Conservation (phyloP, 1,140 invertebrate genomes). For the Drosophila sp. region DNA sequence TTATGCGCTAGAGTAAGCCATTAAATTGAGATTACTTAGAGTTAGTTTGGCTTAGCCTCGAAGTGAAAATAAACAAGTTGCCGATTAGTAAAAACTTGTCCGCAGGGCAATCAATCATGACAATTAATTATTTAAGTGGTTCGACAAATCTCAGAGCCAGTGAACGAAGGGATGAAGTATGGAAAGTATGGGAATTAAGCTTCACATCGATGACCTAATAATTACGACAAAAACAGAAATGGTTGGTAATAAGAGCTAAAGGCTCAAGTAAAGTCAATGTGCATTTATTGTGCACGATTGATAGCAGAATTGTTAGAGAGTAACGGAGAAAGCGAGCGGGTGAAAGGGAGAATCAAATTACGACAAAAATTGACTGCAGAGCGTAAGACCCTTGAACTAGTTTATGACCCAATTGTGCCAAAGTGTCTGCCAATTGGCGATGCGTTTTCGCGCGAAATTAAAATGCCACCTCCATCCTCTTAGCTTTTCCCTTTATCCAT, state of each 20-base stretch:
- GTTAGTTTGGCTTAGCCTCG: not conserved
- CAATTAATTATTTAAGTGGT: constrained; percentile 63
- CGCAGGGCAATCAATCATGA: constrained; percentile 59
- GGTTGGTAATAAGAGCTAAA: too few species aligned
- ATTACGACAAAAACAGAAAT: constrained; percentile 23
- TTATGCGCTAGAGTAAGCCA: constrained; percentile 59
- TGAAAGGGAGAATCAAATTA: not conserved
- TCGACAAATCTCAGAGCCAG: constrained; percentile 24
- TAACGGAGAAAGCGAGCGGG: not conserved
- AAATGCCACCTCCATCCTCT: too few species aligned
- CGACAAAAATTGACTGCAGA: constrained; percentile 10
- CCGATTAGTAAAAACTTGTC: constrained; percentile 37
- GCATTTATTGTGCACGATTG: constrained; percentile 33
- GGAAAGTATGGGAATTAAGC: not conserved
- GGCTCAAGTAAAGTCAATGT: constrained; percentile 7
- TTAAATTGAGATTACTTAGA: constrained; percentile 58
- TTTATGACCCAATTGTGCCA: constrained; percentile 82
- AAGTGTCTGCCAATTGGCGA: constrained; percentile 76
- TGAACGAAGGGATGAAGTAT: not conserved
- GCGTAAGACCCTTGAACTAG: constrained; percentile 68
- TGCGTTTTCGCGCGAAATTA: constrained; percentile 67
- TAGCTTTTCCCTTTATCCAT: constrained; percentile 3
- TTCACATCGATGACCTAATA: constrained; percentile 35
- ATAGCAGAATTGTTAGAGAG: not conserved
- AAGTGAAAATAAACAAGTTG: constrained; percentile 28